Evolutionary conservation across 2,113 vertebrate species (phyloP), one percentile per base, ranked within the genome.

Genomic region (Arothron firmamentum): DNA sequence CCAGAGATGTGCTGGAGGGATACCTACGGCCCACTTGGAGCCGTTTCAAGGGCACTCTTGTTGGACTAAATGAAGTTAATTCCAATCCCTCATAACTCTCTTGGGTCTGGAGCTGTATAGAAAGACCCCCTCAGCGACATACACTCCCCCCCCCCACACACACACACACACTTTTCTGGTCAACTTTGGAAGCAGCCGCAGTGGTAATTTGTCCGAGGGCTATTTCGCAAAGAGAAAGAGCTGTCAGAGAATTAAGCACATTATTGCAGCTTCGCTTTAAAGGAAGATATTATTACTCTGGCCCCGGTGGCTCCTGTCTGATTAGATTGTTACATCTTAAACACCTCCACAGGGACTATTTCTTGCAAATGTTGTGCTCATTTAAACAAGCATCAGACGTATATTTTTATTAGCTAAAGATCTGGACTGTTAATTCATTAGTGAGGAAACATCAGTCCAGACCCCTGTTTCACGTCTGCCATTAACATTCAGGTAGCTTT

Each of bases 61-160:
- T 85, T 75, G 87, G 85, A 85, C 84, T 85, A 85, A 90, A 90
- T 89, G 85, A 90, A 91, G 86, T 89, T 91, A 86, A 90, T 91
- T 89, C 90, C 78, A 90, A 87, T 90, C 82, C 60, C 52, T 82
- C 38, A 59, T 74, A 73, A 84, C 80, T 86, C 89, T 90, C 90
- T 71, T 72, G 85, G 87, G 87, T 83, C 65, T 70, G 67, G 59
- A 70, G 60, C 78, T 65, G 66, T 54, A 62, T 74, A 81, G 78
- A 86, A 81, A 82, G 65, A 70, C 82, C 86, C 86, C 84, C 82
- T 88, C 50, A 76, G 81, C 80, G 72, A 85, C 78, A 65, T 65
- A 62, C 49, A 58, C 75, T n/a, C n/a, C n/a, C n/a, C n/a, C n/a
- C n/a, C n/a, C n/a, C n/a, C 78, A 65, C 64, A 62, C 49, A 58